Evolutionary conservation across 2,113 vertebrate species (phyloP).

Genomic region (Halichoeres trimaculatus): DNA sequence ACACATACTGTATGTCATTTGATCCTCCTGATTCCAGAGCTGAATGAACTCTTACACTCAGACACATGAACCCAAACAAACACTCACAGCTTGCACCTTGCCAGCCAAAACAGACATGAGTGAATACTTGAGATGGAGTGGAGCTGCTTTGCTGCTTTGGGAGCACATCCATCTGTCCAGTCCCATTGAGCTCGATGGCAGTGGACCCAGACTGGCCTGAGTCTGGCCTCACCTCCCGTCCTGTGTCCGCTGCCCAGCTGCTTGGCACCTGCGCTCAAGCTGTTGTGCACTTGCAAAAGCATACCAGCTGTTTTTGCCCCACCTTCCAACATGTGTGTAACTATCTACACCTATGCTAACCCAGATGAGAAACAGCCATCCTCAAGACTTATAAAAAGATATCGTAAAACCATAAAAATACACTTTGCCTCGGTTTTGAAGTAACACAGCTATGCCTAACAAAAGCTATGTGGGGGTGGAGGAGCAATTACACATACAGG

Average conservation of each 20-base stretch:
- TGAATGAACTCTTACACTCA: not conserved
- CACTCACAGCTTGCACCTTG: conserved; percentile 13
- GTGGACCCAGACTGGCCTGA: conserved; percentile 22
- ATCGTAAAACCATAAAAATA: conserved; percentile 4
- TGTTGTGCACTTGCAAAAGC: conserved; percentile 13
- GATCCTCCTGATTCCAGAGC: not conserved
- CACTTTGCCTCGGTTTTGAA: not conserved
- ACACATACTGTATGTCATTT: not conserved
- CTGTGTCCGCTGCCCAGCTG: conserved; percentile 13
- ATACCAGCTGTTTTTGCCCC: not conserved
- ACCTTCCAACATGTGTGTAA: not conserved
- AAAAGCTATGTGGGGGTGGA: conserved; percentile 7
- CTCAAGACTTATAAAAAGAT: conserved; percentile 27
- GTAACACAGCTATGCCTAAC: conserved; percentile 7
- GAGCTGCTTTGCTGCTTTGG: conserved; percentile 23
- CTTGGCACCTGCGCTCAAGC: conserved; percentile 28
- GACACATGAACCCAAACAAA: conserved; percentile 10
- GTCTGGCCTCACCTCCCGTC: conserved; percentile 1
- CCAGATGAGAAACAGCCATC: not conserved
- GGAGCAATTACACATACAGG: conserved; percentile 9
- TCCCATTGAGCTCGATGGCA: conserved; percentile 33
- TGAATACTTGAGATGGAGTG: conserved; percentile 24
- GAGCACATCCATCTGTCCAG: conserved; percentile 41
- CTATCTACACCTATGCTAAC: conserved; percentile 16
- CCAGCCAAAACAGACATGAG: conserved; percentile 17